These are phyloP conservation scores for Ylistrum balloti DNA, from an alignment of 1,140 invertebrate species.

Conservation along the genomic window DNA sequence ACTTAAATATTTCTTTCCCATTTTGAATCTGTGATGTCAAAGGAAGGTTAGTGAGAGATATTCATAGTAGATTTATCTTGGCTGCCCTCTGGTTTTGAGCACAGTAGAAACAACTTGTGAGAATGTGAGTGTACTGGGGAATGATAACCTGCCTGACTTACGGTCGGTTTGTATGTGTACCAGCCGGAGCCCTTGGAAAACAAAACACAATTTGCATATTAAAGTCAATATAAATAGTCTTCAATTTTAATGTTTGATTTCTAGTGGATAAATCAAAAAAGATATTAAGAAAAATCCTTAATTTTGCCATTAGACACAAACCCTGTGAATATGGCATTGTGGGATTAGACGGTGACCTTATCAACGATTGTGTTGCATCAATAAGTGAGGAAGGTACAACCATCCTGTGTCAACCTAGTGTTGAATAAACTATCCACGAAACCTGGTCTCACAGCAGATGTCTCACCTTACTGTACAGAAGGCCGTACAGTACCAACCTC, in stretches of 20 bases:
- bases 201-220: slow-evolving; percentile 46
- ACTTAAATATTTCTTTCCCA: too few relatives aligned
- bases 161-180: slow-evolving; percentile 51
- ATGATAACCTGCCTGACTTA: slow-evolving; percentile 39
- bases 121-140: not conserved
- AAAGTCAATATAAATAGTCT: not conserved
- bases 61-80: too few relatives aligned
- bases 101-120: not conserved
- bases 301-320: slow-evolving; percentile 10
- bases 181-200: slow-evolving; percentile 53
- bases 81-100: not conserved
- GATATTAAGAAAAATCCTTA: not conserved
- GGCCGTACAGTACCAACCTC: not conserved
- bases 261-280: too few relatives aligned
- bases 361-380: not conserved
- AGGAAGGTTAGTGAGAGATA: too few relatives aligned
- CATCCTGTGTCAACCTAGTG: not conserved
- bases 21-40: too few relatives aligned
- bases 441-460: not conserved
- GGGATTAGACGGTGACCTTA: not conserved
- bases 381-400: not conserved
- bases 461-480: not conserved
- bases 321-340: slow-evolving; percentile 22
- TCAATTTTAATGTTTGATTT: too few relatives aligned
- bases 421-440: not conserved